phyloP scores from a whole-genome alignment of 2,888 invertebrate species.

The Sturmia bella region DNA sequence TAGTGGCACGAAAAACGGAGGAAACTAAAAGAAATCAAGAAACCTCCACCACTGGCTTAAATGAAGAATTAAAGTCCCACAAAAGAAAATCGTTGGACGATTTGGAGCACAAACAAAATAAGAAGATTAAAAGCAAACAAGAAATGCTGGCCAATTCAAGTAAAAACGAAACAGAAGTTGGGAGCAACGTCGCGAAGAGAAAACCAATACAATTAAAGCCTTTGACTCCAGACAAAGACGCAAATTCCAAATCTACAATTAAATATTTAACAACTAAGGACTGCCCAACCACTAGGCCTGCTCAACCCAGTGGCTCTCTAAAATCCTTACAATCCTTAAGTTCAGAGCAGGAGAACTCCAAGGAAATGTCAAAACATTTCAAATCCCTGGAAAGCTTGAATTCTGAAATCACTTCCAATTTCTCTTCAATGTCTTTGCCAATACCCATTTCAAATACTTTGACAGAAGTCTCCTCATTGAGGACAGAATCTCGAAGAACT shows the following conservation, averaged over 20 bases:
- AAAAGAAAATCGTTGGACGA: slow-evolving; percentile 46
- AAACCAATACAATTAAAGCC: slow-evolving; percentile 20
- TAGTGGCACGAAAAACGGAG: slow-evolving; percentile 1
- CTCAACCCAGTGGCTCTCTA: background rate
- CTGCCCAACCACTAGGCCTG: background rate
- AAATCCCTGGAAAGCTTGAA: slow-evolving; percentile 59
- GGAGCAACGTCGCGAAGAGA: background rate
- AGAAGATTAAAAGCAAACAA: slow-evolving; percentile 40
- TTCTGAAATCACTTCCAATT: slow-evolving; percentile 74
- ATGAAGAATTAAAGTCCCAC: slow-evolving; percentile 16
- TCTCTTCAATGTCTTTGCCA: slow-evolving; percentile 75
- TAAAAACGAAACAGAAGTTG: background rate
- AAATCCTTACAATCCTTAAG: slow-evolving; percentile 31
- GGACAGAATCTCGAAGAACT: slow-evolving; percentile 62
- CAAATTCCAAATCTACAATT: background rate
- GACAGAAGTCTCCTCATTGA: slow-evolving; percentile 73
- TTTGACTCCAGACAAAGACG: background rate
- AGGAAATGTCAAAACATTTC: background rate
- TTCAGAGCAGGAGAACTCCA: slow-evolving; percentile 36
- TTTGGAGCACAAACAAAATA: slow-evolving; percentile 25
- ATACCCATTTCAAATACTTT: slow-evolving; percentile 73
- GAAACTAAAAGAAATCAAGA: slow-evolving; percentile 40
- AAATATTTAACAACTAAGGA: slow-evolving; percentile 11
- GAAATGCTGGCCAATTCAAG: background rate
- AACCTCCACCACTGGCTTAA: slow-evolving; percentile 49